Evolutionary conservation across 2,888 invertebrate species (phyloP).

Genomic region (Kryphioiulus occultus): DNA sequence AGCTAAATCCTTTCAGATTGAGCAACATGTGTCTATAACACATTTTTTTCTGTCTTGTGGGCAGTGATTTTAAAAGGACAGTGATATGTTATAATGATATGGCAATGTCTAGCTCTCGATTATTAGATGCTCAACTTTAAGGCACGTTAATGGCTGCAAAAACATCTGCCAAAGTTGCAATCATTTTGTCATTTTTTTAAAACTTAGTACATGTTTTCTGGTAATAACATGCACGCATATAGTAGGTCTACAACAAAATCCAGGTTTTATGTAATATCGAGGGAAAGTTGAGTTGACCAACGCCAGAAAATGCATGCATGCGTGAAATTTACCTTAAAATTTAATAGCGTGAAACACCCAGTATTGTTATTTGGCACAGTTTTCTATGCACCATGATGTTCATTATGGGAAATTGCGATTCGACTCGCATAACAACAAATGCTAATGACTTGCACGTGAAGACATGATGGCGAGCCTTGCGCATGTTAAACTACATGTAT

Average conservation of each 20-base stretch:
- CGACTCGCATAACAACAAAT: neutral
- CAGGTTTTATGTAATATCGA: neutral
- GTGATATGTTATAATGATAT: too few relatives aligned
- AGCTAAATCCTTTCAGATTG: too few relatives aligned
- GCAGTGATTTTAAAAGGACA: too few relatives aligned
- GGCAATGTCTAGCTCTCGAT: too few relatives aligned
- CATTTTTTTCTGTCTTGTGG: too few relatives aligned
- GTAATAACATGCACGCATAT: neutral
- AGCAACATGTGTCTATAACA: too few relatives aligned
- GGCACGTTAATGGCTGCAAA: too few relatives aligned
- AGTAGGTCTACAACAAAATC: neutral
- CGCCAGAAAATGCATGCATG: neutral
- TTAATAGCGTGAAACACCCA: neutral
- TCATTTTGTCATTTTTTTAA: too few relatives aligned
- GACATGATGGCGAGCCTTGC: neutral
- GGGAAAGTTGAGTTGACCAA: neutral
- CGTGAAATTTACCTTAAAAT: slow-evolving; percentile 24
- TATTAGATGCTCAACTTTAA: too few relatives aligned
- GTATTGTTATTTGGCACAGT: neutral
- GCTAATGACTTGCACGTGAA: neutral
- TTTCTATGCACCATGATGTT: neutral
- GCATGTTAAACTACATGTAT: neutral
- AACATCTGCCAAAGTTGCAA: too few relatives aligned
- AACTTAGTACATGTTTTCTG: too few relatives aligned
- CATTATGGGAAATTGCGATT: neutral